Conservation (phyloP, 2,797 vertebrate species). For the Salarias fasciatus region DNA sequence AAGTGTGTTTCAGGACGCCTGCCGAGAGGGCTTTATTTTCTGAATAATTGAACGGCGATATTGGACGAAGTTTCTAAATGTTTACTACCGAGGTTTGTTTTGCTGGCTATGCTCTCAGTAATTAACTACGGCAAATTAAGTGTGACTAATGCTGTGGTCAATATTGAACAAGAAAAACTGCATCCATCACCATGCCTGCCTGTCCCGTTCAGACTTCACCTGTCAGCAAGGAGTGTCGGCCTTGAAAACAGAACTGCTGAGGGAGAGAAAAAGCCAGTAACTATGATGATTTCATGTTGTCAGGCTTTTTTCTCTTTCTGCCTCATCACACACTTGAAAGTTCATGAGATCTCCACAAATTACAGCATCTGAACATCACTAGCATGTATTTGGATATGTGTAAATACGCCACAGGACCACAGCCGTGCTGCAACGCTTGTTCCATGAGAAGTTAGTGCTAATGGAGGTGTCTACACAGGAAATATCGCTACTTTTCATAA, state of each 20-base stretch:
- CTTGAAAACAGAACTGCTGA: background rate
- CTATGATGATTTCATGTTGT: background rate
- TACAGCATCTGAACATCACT: no score
- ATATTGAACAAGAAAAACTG: no score
- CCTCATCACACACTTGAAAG: slow-evolving; percentile 7
- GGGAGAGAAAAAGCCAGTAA: no score
- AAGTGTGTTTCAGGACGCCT: no score
- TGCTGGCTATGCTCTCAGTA: no score
- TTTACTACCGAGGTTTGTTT: no score
- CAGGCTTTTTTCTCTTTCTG: background rate
- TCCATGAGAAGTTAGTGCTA: background rate
- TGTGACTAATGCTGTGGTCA: no score
- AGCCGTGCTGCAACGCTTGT: slow-evolving; percentile 10
- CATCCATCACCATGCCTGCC: background rate
- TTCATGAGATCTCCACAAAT: background rate
- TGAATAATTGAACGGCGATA: no score
- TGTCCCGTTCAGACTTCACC: background rate
- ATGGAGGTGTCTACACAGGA: slow-evolving; percentile 8
- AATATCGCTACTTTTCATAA: slow-evolving; percentile 17
- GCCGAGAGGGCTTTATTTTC: no score
- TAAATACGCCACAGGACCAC: background rate
- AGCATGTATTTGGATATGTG: background rate
- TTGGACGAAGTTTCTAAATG: no score
- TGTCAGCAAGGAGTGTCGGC: background rate
- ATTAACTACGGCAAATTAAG: no score